Base-by-base conservation (phyloP, 30 jellyfish, hydroid and myxozoan species). In the Euphysa ruthae region DNA sequence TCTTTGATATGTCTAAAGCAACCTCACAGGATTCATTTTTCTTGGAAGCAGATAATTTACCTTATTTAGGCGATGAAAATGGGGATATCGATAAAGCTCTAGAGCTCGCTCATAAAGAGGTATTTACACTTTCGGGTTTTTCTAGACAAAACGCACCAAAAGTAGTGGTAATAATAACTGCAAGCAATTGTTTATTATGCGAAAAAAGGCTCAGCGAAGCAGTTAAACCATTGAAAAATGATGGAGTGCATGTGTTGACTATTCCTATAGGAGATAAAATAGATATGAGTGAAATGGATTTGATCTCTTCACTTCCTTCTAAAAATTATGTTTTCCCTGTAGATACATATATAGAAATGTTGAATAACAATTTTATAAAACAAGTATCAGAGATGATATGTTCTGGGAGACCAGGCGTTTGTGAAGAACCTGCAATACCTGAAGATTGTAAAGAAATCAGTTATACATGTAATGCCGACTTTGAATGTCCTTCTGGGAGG, bases 121-220 rank as follows among this genome's bases (percentile, higher is more conserved):
- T 84, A 6, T 90, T 90, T 58, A 81, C 91, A 5, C 52, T 90
- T 49, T 49, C 49, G 30, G 98, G 98, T 16, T 93, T 83, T 15
- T 43, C 95, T 21, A 43, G 98, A 55, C 98, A 90, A 49, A 86
- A 78, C 27, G 85, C 77, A 10, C 91, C 98, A 23, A 90, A 90
- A 34, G 98, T 90, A 28, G 49, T 90, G 16, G 64, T 90, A 32
- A 51, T 90, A 42, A 22, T 90, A 5, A 81, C 93, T 31, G 90
- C 94, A 23, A 80, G 95, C 19, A 71, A 76, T 55, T 90, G 98
- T 74, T 68, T 62, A 6, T 75, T 61, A 4, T 90, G 98, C 49
- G 63, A 69, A 35, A 95, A 80, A 69, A 75, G 63, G 25, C 79
- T 90, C 7, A 22, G 49, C 8, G 93, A 72, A 29, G 98, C 98